Percentiles rank a stretch among this genome's conserved stretches.
These are phyloP conservation scores for Aplocera efformata DNA, from an alignment of 2,888 invertebrate genomes.

Conservation along the genomic window DNA sequence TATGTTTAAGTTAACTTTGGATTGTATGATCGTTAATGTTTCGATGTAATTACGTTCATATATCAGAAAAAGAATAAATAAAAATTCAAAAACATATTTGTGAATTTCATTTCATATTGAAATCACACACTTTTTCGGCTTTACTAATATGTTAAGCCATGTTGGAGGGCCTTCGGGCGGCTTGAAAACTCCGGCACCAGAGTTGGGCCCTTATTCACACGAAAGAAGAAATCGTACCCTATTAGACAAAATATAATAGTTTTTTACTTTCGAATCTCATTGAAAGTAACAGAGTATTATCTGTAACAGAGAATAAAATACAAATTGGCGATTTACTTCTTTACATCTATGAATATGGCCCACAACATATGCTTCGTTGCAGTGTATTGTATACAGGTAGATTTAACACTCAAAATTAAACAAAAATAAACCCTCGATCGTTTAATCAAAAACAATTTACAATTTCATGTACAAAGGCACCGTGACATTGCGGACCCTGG, in stretches of 20 bases:
- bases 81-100: slow-evolving; percentile 54
- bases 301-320: background rate
- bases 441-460: slow-evolving; percentile 71
- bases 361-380: no score
- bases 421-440: slow-evolving; percentile 15
- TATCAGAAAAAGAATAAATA: slow-evolving; percentile 59
- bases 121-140: no score
- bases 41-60: slow-evolving; percentile 58
- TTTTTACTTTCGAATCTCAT: no score
- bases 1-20: slow-evolving; percentile 60
- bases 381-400: no score
- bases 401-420: slow-evolving; percentile 8
- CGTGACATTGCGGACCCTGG: slow-evolving; percentile 34
- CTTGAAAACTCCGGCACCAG: no score
- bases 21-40: slow-evolving; percentile 57
- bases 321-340: no score
- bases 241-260: no score
- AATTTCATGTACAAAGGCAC: slow-evolving; percentile 56
- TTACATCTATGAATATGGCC: no score
- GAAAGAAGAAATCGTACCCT: no score
- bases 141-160: background rate
- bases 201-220: no score
- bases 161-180: no score
- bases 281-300: no score
- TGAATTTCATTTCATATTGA: slow-evolving; percentile 21